Evolutionary conservation across 92 coral and sea anemone species (phyloP), one percentile per base, ranked within the genome.

Genomic region (Anthopleura xanthogrammica): DNA sequence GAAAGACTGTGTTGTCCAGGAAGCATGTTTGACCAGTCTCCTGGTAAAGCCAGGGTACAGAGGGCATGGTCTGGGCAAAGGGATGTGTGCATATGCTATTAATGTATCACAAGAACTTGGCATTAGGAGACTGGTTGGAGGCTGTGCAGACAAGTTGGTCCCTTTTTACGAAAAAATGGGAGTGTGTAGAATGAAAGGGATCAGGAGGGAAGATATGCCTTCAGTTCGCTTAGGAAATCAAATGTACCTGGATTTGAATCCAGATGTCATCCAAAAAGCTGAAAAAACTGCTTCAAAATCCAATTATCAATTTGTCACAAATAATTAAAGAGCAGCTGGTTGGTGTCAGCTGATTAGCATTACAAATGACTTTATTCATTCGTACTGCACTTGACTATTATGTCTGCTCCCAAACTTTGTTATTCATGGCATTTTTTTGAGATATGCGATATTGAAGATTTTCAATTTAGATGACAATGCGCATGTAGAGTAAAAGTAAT

Each of bases 11-110:
- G 41, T 12, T 3, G 41, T 12, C 7, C 16, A 68, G 9, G 77
- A 72, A 73, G 85, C 48, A 22, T 48, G 62, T 23, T 56, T 89
- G 39, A 81, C 94, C 5, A 82, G 89, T 79, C 86, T 91, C 41
- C 81, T 91, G 79, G 94, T 91, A 23, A 83, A 79, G 56, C 94
- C 94, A 1, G 77, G 80, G 50, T 82, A 90, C 78, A 89, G 94
- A 77, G 90, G 92, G 55, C 77, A 70, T 24, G 94, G 92, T 24
- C 86, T 91, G 81, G 94, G 94, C 4, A 86, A 80, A 75, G 86
- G 73, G 19, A 91, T 91, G 87, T 91, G 94, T 83, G 89, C 88
- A n/a, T 79, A 52, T 58, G 88, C 92, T 64, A 55, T 75, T 23
- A 76, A 56, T 29, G 75, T 82, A 52, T 77, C 92, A 77, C 24